Base-by-base conservation (phyloP, 1,140 invertebrate species). In the Drosophila subpulchrella region DNA sequence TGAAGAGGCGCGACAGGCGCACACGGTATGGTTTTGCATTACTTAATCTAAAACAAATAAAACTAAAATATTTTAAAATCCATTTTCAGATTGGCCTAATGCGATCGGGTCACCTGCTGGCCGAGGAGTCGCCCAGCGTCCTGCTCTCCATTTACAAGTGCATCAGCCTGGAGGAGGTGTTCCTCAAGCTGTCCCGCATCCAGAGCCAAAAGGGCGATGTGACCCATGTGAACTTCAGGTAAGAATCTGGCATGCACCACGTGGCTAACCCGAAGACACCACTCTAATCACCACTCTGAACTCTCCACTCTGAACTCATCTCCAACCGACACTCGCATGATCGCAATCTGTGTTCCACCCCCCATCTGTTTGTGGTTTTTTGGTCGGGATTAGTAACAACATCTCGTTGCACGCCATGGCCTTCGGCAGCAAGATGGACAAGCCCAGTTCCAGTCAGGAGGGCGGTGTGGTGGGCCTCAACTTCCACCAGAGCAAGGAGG, bases 151-250 rank as follows among this genome's bases (percentile, higher is more conserved):
- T 96, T 93, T 98, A 98, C 92, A 95, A 95, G 77, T 97, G 96
- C 88, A 94, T 96, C 70, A 97, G 96, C 20, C 93, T 99, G 7
- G 98, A 99, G 93, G 97, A 98, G 76, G 97, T 99, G 2, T 99
- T 99, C 93, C 94, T 99, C 11, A 98, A 98, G 92, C 93, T 99
- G 0, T 98, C 94, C 7, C 93, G 94, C 68, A 93, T 93, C 78
- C 94, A 94, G 90, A 94, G 94, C 93, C 82, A 93, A 77, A 91
- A 91, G 65, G 90, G 89, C 13, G 90, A 91, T 15, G 79, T 91
- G 4, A 83, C 81, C 56, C 88, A 92, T 24, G 85, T 92, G 15
- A 92, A 92, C 48, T 92, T 92, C 78, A 92, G 91, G 91, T 92
- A 56, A 86, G 86, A 41, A 20, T 54, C 46, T 44, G 7, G 59